Percentiles rank a stretch among this genome's conserved stretches.
These are phyloP conservation scores for Semaprochilodus insignis DNA, from an alignment of 2,797 vertebrate species.

Conservation along the genomic window DNA sequence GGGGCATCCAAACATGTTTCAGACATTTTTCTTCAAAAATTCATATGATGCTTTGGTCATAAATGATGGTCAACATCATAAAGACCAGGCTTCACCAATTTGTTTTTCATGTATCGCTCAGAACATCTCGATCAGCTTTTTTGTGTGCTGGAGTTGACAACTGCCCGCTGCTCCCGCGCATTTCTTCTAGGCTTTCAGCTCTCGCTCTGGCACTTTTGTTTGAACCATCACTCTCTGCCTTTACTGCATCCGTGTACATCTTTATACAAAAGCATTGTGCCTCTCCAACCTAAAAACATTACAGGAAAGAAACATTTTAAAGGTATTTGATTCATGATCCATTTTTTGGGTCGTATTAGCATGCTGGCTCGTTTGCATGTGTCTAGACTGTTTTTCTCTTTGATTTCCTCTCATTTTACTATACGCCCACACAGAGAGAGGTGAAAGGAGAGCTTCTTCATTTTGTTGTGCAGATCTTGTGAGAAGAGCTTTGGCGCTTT, in stretches of 20 bases:
- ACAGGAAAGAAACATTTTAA: neutral
- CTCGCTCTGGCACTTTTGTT: neutral
- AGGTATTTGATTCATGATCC: slow-evolving; percentile 2
- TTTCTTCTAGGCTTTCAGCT: neutral
- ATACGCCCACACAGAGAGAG: slow-evolving; percentile 20
- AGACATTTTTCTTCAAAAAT: neutral
- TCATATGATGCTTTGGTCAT: neutral
- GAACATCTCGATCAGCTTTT: neutral
- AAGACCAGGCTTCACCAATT: neutral
- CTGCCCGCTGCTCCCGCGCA: neutral
- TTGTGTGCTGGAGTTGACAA: neutral
- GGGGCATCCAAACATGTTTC: neutral
- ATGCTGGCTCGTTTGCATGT: slow-evolving; percentile 7
- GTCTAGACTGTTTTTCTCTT: slow-evolving; percentile 1
- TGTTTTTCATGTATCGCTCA: neutral
- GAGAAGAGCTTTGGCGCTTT: slow-evolving; percentile 19
- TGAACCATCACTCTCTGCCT: neutral
- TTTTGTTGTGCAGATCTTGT: slow-evolving; percentile 18
- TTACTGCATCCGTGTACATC: neutral
- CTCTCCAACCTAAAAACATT: neutral
- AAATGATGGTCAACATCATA: neutral
- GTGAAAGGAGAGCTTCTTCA: slow-evolving; percentile 11
- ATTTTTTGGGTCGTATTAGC: slow-evolving; percentile 3
- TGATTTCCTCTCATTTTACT: slow-evolving; percentile 13
- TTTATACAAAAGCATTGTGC: neutral